Evolutionary conservation across 2,113 vertebrate genomes (phyloP), one percentile per base, ranked within the genome.

Genomic region (Crotalus tigris): DNA sequence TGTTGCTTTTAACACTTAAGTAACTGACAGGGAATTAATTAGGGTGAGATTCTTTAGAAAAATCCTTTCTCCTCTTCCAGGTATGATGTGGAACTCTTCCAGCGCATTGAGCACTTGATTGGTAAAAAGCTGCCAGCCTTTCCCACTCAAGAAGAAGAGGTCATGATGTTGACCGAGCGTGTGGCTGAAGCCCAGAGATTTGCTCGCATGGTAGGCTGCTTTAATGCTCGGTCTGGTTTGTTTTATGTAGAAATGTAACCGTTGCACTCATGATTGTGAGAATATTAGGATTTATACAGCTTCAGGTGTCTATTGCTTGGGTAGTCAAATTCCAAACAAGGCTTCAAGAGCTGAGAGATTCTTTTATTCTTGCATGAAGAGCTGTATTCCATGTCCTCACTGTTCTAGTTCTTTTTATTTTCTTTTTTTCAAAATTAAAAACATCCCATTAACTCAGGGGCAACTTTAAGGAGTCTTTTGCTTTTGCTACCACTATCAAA

Each of bases 1-100:
- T 39, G 15, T 81, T 81, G 33, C 7, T 81, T 81, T 81, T 23
- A 21, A 81, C 75, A 44, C 1, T 81, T 54, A 46, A 24, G 11
- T 51, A 24, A 49, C 39, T 61, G 33, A 61, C 26, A 49, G n/a
- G 39, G 3, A 11, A 85, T 61, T 57, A 49, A n/a, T 61, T 61
- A 87, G 75, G 88, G 23, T 86, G 44, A 46, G 94, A 57, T n/a
- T 58, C 6, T 46, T 17, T 1, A 51, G 0, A 4, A 17, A 57
- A 17, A 46, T 46, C 11, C 0, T 51, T 89, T 89, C 49, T 81
- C 15, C 69, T 93, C 87, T 55, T 57, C 44, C 93, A 99, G 99
- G 95, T 99, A 99, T 0, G 99, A 99, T 0, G 99, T 99, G 92
- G 99, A 99, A 94, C 98, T 99, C 90, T 99, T 99, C 96, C 99